Base-by-base conservation (phyloP, 64 coral and sea anemone genomes). In the Porites lutea region DNA sequence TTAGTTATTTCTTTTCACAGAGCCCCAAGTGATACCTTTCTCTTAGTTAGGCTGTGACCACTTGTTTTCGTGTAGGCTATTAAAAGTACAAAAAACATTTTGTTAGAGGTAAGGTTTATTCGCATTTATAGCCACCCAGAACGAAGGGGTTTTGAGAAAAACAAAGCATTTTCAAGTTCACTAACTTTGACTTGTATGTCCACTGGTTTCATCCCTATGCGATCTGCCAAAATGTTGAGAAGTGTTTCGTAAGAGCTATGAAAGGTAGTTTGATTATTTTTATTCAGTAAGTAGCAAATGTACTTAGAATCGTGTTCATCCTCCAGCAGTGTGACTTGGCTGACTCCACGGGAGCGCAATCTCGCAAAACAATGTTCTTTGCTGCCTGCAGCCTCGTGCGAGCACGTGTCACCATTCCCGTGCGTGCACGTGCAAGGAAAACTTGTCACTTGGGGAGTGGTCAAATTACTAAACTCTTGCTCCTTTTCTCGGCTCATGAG, bases 391-490 rank as follows among this genome's bases (percentile, higher is more conserved):
- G 9, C 73, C 48, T 19, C 60, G 59, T 92, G 90, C 13, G 12
- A 53, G 64, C 81, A 77, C 14, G 90, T 78, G 37, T 22, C 44
- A 47, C 13, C 8, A 14, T 37, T 47, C 71, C 45, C 72, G 68
- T 92, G 90, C 14, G 19, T 11, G 52, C 91, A 93, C 14, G 91
- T 79, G 71, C 20, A 53, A 0, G 91, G 82, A 59, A 93, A 93
- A 49, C 72, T 87, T 72, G 91, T 68, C 0, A 75, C 72, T 8
- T 50, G 59, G 12, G 91, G 58, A 18, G 48, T 23, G 48, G 62
- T 18, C 8, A 46, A 21, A 4, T 10, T 53, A 65, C 15, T 58
- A 8, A 50, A 82, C 8, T 71, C 63, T 65, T 55, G 11, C 48
- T 52, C 11, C 43, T 7, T 48, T 43, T 47, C 63, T 46, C 65